Base-by-base conservation (phyloP, 2,113 vertebrate genomes). In the Nematolebias whitei region DNA sequence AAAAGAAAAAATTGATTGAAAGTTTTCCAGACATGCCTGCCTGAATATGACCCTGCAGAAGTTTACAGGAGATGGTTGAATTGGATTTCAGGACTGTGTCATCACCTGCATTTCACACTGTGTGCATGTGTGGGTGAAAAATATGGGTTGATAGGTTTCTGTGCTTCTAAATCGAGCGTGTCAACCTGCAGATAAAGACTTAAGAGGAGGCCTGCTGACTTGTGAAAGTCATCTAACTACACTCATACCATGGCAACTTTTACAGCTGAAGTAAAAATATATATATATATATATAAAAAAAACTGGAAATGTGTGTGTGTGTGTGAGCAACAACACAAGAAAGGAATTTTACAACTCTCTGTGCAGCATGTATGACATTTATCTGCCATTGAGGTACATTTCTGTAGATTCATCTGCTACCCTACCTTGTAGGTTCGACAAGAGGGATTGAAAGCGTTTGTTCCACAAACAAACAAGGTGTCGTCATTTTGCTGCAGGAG, bases 391-490 rank as follows among this genome's bases (percentile, higher is more conserved):
- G 26, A 40, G 63, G 49, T 68, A 16, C 20, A 54, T 35, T 13
- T 24, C 32, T 29, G 16, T 14, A 18, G 35, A 50, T 12, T 16
- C 7, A 10, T 23, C 26, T 59, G 68, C 13, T 3, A 23, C 2
- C 79, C 44, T 93, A 98, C 98, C 96, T 95, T 97, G 88, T 96
- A 99, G 72, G 95, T 96, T 80, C 94, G 94, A 90, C 97, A 99
- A 68, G 96, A 93, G 20, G 98, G 97, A 88, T 98, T 99, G 89
- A 98, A 99, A 62, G 98, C 98, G 66, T 99, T 99, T 69, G 97
- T 99, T 82, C 98, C 97, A 51, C 98, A 99, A 85, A 99, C 95
- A 90, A 99, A 99, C 85, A 99, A 78, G 11, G 94, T 94, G 70
- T 98, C 95, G 5, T 98, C 94, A 10, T 92, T 96, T 89, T 96